These are phyloP conservation scores for Miniopterus natalensis DNA, from an alignment of 2,113 vertebrate species.

Conservation along the genomic window DNA sequence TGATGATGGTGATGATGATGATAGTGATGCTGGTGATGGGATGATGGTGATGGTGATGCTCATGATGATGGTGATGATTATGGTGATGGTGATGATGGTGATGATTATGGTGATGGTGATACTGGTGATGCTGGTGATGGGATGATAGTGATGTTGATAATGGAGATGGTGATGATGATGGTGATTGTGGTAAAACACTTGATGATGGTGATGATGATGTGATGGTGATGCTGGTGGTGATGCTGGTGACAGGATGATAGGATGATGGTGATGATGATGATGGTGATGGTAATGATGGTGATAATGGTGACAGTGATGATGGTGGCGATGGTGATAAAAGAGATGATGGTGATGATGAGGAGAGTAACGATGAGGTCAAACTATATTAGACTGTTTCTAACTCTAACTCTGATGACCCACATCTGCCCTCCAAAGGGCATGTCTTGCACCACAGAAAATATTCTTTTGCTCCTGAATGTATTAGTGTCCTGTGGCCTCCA, in stretches of 20 bases:
- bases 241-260: accelerated
- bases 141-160: accelerated
- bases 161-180: accelerated
- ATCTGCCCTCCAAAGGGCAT: not conserved
- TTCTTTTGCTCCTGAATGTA: too few species aligned
- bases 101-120: accelerated
- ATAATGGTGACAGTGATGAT: accelerated
- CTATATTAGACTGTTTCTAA: not conserved
- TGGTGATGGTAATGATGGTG: accelerated
- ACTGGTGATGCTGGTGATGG: accelerated
- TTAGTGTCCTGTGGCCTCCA: not conserved
- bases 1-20: accelerated
- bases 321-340: accelerated
- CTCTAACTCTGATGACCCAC: not conserved
- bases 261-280: accelerated
- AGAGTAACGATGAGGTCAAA: accelerated
- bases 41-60: not conserved
- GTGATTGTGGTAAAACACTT: accelerated
- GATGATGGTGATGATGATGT: accelerated
- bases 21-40: accelerated
- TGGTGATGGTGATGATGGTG: accelerated
- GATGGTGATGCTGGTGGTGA: accelerated
- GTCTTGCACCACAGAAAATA: not conserved
- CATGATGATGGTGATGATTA: accelerated
- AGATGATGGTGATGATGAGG: accelerated